Percentiles rank a stretch among this genome's conserved stretches.
Conservation (phyloP, 2,113 vertebrate species). For the Esox niger region DNA sequence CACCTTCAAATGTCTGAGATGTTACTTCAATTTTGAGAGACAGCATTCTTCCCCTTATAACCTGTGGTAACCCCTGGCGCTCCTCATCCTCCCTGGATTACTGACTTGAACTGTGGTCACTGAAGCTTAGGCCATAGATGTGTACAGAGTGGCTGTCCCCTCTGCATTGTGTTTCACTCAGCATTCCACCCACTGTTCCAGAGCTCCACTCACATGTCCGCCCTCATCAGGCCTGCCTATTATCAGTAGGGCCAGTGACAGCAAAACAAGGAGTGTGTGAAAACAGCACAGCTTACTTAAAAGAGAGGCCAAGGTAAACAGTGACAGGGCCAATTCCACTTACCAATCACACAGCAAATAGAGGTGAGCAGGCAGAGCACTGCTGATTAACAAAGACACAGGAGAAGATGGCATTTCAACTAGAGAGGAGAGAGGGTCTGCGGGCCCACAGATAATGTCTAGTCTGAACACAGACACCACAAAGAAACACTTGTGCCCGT, state of each 20-base stretch:
- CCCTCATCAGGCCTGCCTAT: constrained; percentile 59
- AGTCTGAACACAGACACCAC: constrained; percentile 22
- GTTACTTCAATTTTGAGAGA: background rate
- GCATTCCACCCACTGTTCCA: constrained; percentile 40
- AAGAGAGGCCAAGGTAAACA: constrained; percentile 60
- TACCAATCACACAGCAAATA: constrained; percentile 60
- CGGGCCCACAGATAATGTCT: constrained; percentile 17
- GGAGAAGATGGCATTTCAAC: constrained; percentile 5
- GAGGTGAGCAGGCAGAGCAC: constrained; percentile 55
- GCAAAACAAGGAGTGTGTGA: constrained; percentile 53
- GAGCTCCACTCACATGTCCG: constrained; percentile 62
- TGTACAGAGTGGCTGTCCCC: background rate
- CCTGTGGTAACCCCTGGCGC: background rate
- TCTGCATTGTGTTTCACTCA: constrained; percentile 34
- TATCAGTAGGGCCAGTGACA: constrained; percentile 54
- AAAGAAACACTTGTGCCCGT: constrained; percentile 20
- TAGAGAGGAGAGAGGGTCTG: constrained; percentile 3
- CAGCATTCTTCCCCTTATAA: background rate
- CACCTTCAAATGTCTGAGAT: constrained; percentile 18
- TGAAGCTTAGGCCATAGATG: constrained; percentile 20
- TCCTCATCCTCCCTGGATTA: background rate
- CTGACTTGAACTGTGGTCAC: constrained; percentile 7
- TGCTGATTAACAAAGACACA: constrained; percentile 56
- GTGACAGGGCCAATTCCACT: constrained; percentile 63
- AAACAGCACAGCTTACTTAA: constrained; percentile 54